A percentile compares a stretch with the other conserved stretches of the same genome.
Evolutionary conservation across 2,888 invertebrate genomes (phyloP).

Genomic region (Automeris io): DNA sequence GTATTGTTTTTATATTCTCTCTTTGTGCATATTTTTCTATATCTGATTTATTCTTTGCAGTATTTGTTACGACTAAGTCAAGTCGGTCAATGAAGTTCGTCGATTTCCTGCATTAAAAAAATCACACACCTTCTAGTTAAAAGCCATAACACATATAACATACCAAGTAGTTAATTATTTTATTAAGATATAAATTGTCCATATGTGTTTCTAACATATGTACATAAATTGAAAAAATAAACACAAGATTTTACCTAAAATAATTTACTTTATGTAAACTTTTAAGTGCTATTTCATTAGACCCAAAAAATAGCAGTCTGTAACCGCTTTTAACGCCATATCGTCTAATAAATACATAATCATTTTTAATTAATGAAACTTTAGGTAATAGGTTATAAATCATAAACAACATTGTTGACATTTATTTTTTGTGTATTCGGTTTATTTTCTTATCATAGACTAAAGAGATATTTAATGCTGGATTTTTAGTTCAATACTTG

Average conservation of each 20-base stretch:
- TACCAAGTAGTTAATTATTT: too few species aligned
- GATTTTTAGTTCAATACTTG: too few species aligned
- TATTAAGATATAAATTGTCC: too few species aligned
- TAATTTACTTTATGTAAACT: slow-evolving; percentile 82
- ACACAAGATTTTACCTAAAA: slow-evolving; percentile 71
- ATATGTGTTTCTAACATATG: background rate
- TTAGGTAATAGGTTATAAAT: slow-evolving; percentile 41
- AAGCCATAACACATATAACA: background rate
- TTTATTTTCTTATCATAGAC: too few species aligned
- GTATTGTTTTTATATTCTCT: slow-evolving; percentile 75
- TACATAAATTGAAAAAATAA: background rate
- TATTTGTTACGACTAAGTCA: slow-evolving; percentile 84
- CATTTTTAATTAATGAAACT: slow-evolving; percentile 30
- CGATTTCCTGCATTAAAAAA: slow-evolving; percentile 60
- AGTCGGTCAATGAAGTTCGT: slow-evolving; percentile 70
- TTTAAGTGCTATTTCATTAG: slow-evolving; percentile 87
- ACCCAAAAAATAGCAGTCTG: slow-evolving; percentile 87
- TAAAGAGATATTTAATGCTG: too few species aligned
- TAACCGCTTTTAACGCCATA: slow-evolving; percentile 32
- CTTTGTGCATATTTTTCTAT: slow-evolving; percentile 82
- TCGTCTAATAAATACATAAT: slow-evolving; percentile 23
- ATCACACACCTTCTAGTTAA: background rate
- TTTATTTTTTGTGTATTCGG: too few species aligned
- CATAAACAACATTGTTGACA: slow-evolving; percentile 25
- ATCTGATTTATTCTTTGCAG: slow-evolving; percentile 75